These are phyloP conservation scores for Eulemur rubriventer DNA, from an alignment of 2,797 vertebrate species.

Conservation along the genomic window DNA sequence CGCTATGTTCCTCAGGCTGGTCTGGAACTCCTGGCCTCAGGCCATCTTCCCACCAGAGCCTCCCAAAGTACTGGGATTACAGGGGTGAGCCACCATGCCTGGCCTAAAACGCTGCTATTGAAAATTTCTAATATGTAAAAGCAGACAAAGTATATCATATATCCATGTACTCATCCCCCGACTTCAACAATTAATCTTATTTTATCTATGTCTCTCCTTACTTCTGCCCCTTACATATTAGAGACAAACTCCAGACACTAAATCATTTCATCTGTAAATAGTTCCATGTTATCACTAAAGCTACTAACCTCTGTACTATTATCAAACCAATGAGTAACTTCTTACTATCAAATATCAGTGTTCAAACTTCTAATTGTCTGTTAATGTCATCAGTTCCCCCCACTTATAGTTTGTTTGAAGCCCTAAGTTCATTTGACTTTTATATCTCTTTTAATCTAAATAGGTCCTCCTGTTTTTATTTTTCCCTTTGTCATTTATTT, in stretches of 20 bases:
- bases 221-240: background rate
- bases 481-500: background rate
- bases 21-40: background rate
- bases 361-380: background rate
- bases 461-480: background rate
- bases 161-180: background rate
- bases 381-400: background rate
- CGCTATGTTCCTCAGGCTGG: background rate
- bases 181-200: background rate
- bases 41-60: background rate
- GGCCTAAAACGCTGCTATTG: background rate
- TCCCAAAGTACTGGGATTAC: background rate
- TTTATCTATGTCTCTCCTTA: background rate
- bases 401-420: background rate
- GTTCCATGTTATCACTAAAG: background rate
- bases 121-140: background rate
- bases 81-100: background rate
- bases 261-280: background rate
- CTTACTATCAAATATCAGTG: background rate
- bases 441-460: background rate
- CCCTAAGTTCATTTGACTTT: background rate
- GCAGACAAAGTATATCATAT: background rate
- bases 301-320: background rate
- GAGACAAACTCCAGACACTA: background rate
- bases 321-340: background rate